Evolutionary conservation across 2,888 invertebrate genomes (phyloP).

Genomic region (Brachyopa scutellaris): DNA sequence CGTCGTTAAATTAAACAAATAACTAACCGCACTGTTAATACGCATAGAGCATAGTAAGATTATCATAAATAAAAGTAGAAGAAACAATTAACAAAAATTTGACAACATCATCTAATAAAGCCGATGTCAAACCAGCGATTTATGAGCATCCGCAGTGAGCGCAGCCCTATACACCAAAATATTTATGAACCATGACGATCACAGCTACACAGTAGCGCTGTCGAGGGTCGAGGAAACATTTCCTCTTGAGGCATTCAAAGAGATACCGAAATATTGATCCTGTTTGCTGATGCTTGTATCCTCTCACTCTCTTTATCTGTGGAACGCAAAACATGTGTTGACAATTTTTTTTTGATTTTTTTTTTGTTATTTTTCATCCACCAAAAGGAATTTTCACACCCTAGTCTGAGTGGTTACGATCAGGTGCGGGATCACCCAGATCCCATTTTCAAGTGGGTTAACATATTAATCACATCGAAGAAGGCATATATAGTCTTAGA

Average conservation of each 20-base stretch:
- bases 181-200: slow-evolving; percentile 70
- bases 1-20: slow-evolving; percentile 66
- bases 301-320: slow-evolving; percentile 44
- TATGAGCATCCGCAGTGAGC: slow-evolving; percentile 68
- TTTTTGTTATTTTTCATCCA: not conserved
- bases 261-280: slow-evolving; percentile 72
- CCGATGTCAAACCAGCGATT: slow-evolving; percentile 66
- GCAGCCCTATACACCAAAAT: slow-evolving; percentile 61
- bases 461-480: slow-evolving; percentile 36
- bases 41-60: slow-evolving; percentile 37
- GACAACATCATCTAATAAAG: slow-evolving; percentile 70
- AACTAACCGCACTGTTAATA: slow-evolving; percentile 66
- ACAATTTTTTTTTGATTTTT: slow-evolving; percentile 20
- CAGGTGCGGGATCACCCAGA: slow-evolving; percentile 51
- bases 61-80: slow-evolving; percentile 65
- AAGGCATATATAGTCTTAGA: slow-evolving; percentile 14
- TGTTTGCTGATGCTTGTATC: slow-evolving; percentile 67
- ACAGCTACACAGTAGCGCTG: slow-evolving; percentile 33
- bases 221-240: slow-evolving; percentile 40
- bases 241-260: slow-evolving; percentile 61
- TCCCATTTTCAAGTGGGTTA: slow-evolving; percentile 52
- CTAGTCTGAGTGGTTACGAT: slow-evolving; percentile 49
- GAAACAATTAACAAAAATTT: slow-evolving; percentile 72
- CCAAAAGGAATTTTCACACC: slow-evolving; percentile 59
- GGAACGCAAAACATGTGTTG: slow-evolving; percentile 52